Base-by-base conservation (phyloP, 2,797 vertebrate species). In the Odontamblyopus lacepedii region DNA sequence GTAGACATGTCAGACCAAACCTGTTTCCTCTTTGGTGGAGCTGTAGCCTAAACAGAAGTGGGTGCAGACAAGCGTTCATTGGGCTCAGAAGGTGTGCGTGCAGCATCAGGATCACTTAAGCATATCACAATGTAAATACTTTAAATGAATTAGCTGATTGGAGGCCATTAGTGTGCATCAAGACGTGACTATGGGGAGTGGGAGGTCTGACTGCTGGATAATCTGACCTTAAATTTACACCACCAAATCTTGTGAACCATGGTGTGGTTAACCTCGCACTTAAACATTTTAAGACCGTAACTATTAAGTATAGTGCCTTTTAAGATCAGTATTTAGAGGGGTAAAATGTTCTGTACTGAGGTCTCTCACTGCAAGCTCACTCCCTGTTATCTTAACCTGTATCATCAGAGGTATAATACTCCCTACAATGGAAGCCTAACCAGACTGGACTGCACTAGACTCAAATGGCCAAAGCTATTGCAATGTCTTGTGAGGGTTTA, bases 1-100 rank as follows among this genome's bases (percentile, higher is more conserved):
- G 89, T 87, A 87, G 85, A 85, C 89, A 91, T 78, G 91, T 91
- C 88, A 91, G 85, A 69, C 81, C 88, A 92, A 92, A 93, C 85
- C 50, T 62, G 88, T 82, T 92, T 92, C 91, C 92, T 88, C 57
- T 74, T 91, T 89, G 87, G 75, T 73, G 76, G 62, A 65, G 70
- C 64, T 59, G 67, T 81, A 61, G 71, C 62, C 82, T 86, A 78
- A 90, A 87, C 82, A 82, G 81, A 71, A 84, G 85, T 65, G 32
- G 70, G 85, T 55, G 79, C 84, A 85, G 83, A 85, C 76, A 84
- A 77, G 86, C 80, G 81, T 84, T 84, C 74, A 83, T 75, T 71
- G 69, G 77, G 76, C 65, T 75, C 75, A 71, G 79, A 76, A 77
- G 63, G 71, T 72, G 60, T 71, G 63, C 66, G 44, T 60, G 32